A percentile compares a stretch with the other conserved stretches of the same genome.
Evolutionary conservation across 2,888 invertebrate genomes (phyloP).

Genomic region (Galerucella pusilla): DNA sequence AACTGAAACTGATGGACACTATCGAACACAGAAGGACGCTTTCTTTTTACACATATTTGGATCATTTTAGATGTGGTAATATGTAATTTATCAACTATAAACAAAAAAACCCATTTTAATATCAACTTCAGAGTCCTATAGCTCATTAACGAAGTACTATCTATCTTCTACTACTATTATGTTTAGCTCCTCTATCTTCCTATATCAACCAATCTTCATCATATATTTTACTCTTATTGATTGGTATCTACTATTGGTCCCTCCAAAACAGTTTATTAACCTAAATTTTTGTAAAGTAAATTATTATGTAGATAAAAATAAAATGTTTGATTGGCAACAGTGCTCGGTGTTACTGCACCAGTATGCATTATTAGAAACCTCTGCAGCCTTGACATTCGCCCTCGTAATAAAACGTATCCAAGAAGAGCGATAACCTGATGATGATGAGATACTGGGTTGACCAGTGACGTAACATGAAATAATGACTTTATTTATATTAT

Average conservation of each 20-base stretch:
- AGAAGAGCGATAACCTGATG: slow-evolving; percentile 48
- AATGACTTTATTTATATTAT: not conserved
- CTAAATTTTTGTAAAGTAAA: not conserved
- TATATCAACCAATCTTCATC: too few species aligned
- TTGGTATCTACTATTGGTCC: not conserved
- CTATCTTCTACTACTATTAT: too few species aligned
- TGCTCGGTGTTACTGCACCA: slow-evolving; percentile 21
- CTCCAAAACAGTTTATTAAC: not conserved
- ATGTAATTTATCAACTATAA: too few species aligned
- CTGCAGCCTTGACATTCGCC: slow-evolving; percentile 54
- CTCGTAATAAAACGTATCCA: slow-evolving; percentile 42
- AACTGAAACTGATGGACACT: too few species aligned
- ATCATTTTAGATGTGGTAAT: too few species aligned
- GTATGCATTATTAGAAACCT: slow-evolving; percentile 44
- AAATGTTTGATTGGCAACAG: slow-evolving; percentile 8
- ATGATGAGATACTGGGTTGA: slow-evolving; percentile 36
- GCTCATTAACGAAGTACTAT: too few species aligned
- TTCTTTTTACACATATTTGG: too few species aligned
- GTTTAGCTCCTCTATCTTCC: too few species aligned
- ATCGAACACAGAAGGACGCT: too few species aligned
- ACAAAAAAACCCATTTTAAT: too few species aligned
- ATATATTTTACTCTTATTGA: too few species aligned
- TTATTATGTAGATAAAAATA: not conserved
- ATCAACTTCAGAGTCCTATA: too few species aligned
- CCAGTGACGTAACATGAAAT: slow-evolving; percentile 35